Base-by-base conservation (phyloP, 2,797 vertebrate genomes). In the Streptopelia turtur region DNA sequence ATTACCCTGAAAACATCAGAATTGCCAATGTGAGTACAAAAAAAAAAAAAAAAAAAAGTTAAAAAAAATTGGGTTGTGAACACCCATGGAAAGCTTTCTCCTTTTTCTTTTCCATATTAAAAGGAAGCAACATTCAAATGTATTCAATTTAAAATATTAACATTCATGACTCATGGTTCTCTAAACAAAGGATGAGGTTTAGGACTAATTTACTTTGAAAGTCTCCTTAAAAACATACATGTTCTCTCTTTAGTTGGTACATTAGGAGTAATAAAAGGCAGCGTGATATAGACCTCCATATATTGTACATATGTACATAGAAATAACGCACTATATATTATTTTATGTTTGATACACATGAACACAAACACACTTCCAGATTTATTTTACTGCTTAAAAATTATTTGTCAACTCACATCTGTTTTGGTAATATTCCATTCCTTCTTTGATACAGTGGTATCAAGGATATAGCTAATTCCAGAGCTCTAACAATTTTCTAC, bases 181-280 rank as follows among this genome's bases (percentile, higher is more conserved):
- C 45, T 57, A 87, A 79, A 66, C 25, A 63, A 69, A 92, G 39
- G 16, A 68, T 53, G 28, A 81, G 10, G 23, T 81, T 63, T 50
- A 94, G 31, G 25, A 16, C 41, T 68, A 50, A 87, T 52, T 63
- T 66, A 27, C 52, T 88, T 57, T 20, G 9, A 16, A 56, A 52
- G 33, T 18, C 52, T 59, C 45, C 41, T 70, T 45, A 22, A 37
- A 68, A 72, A 71, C 0, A 0, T 13, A 14, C 2, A 3, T 1
- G 1, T 15, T 91, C 10, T 86, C 25, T 66, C 31, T 68, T 63
- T 21, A 60, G 10, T 15, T 60, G 47, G 27, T 39, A 43, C 3
- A 27, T 2, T 27, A 33, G 35, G 27, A 89, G 56, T 57, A 88
- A 64, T 18, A 30, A 45, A 82, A 66, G 10, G 18, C 22, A 74